phyloP scores from a whole-genome alignment of 2,113 vertebrate genomes.

The Romanogobio albipinnatus region DNA sequence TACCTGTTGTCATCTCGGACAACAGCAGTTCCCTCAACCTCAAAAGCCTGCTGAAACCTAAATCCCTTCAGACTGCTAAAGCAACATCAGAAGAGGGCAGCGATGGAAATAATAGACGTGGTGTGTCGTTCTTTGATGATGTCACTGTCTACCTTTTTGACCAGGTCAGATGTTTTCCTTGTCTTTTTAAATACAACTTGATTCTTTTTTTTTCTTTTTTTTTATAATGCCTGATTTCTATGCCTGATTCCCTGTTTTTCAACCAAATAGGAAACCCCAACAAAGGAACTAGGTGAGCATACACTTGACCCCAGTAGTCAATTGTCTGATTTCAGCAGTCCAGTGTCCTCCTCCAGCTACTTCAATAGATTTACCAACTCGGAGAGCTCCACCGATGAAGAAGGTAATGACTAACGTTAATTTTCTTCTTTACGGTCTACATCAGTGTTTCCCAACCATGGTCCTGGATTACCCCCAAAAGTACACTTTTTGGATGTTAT shows the following conservation, averaged over 20 bases:
- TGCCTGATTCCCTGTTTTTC: neutral
- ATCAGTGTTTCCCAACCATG: neutral
- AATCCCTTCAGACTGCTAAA: constrained; percentile 41
- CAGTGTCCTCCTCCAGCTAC: constrained; percentile 72
- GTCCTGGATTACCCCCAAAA: neutral
- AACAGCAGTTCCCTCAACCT: constrained; percentile 79
- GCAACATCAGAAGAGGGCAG: constrained; percentile 48
- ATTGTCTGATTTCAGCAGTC: constrained; percentile 73
- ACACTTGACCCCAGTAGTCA: constrained; percentile 76
- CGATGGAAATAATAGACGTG: constrained; percentile 72
- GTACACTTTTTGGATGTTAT: neutral
- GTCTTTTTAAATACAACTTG: neutral
- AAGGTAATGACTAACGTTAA: constrained; percentile 77
- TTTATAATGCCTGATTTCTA: neutral
- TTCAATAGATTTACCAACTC: constrained; percentile 89
- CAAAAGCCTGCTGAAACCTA: constrained; percentile 87
- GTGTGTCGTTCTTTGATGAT: constrained; percentile 93
- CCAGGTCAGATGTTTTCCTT: constrained; percentile 79
- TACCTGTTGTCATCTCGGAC: constrained; percentile 86
- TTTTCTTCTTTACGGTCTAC: neutral
- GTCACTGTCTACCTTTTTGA: constrained; percentile 98
- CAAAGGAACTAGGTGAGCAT: constrained; percentile 88
- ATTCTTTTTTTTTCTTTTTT: neutral
- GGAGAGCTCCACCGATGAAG: constrained; percentile 97
- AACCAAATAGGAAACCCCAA: constrained; percentile 88